Evolutionary conservation across 1,140 invertebrate species (phyloP).

Genomic region (Temnothorax curvispinosus): DNA sequence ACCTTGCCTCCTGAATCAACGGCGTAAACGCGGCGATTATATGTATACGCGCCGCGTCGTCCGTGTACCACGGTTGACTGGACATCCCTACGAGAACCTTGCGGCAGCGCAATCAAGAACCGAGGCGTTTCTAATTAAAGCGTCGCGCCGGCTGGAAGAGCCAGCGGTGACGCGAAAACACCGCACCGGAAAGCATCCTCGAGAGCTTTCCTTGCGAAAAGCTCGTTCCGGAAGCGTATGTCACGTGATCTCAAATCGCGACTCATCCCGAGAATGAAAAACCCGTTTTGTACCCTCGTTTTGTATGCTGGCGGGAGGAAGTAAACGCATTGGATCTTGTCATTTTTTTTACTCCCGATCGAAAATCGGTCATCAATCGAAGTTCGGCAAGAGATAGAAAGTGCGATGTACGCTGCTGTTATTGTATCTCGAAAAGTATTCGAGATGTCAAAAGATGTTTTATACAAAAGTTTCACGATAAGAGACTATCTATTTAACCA

Average conservation of each 20-base stretch:
- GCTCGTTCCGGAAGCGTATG: neutral
- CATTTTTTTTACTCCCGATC: too few relatives aligned
- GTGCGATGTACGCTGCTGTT: too few relatives aligned
- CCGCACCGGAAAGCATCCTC: neutral
- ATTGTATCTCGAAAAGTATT: too few relatives aligned
- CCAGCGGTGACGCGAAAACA: neutral
- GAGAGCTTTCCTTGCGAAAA: neutral
- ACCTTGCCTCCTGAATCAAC: slow-evolving; percentile 20
- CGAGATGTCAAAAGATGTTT: too few relatives aligned
- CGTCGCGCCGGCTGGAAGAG: neutral
- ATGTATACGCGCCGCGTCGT: neutral
- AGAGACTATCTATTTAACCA: too few relatives aligned
- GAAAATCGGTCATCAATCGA: too few relatives aligned
- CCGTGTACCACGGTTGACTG: neutral
- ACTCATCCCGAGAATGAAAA: neutral
- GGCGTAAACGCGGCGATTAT: neutral
- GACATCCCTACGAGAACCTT: too few relatives aligned
- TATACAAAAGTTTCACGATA: too few relatives aligned
- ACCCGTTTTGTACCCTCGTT: neutral
- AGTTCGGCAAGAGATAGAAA: too few relatives aligned
- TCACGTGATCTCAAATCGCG: neutral
- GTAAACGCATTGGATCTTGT: too few relatives aligned
- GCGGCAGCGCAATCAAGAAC: neutral
- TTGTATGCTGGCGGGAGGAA: too few relatives aligned
- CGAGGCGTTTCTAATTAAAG: slow-evolving; percentile 18